These are phyloP conservation scores for Pluvianellus socialis DNA, from an alignment of 2,113 vertebrate species.

Conservation along the genomic window DNA sequence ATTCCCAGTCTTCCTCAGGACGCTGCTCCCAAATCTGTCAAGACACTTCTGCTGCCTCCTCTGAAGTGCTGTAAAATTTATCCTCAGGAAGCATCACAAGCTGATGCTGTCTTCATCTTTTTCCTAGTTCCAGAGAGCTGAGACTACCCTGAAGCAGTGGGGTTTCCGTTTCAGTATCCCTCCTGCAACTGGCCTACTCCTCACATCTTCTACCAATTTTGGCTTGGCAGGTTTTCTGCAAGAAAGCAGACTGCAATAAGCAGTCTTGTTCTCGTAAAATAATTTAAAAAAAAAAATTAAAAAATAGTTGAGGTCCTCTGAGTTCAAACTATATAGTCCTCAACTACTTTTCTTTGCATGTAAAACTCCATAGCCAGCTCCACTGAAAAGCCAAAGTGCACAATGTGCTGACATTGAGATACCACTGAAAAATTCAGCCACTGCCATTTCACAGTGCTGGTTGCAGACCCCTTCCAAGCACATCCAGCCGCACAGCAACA, in stretches of 20 bases:
- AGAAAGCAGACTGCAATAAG: not conserved
- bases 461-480: not conserved
- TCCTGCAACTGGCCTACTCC: not conserved
- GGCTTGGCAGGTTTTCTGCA: not conserved
- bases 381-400: not conserved
- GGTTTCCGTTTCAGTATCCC: not conserved
- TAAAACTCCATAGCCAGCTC: not conserved
- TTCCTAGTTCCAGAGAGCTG: not conserved
- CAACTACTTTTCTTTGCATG: not conserved
- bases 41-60: not conserved
- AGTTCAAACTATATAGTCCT: not conserved
- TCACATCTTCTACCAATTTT: not conserved
- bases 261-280: not conserved
- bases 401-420: accelerated
- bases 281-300: not conserved
- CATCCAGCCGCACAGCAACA: accelerated
- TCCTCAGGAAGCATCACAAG: not conserved
- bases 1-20: not conserved
- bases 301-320: not conserved
- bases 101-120: not conserved
- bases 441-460: accelerated
- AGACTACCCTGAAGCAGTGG: not conserved
- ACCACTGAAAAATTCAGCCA: not conserved
- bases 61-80: not conserved
- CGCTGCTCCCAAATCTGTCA: not conserved